These are phyloP conservation scores for Biston stratarius DNA, from an alignment of 2,888 invertebrate genomes.

Conservation along the genomic window DNA sequence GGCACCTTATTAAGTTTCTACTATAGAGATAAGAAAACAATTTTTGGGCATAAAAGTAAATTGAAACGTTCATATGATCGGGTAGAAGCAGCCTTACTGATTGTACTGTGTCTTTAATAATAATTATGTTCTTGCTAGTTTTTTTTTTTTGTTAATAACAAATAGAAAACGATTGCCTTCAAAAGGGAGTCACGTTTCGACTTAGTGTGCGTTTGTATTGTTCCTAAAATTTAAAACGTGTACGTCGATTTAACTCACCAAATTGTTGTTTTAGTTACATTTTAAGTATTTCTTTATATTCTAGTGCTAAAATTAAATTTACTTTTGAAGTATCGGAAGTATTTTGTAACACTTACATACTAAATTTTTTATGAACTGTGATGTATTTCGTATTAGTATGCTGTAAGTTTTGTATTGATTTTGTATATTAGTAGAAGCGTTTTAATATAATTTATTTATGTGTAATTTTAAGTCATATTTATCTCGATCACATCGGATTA, in stretches of 20 bases:
- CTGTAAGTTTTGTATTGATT: slow-evolving; percentile 83
- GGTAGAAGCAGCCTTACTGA: slow-evolving; percentile 15
- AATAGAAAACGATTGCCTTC: slow-evolving; percentile 56
- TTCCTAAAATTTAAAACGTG: slow-evolving; percentile 77
- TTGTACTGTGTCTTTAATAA: slow-evolving; percentile 32
- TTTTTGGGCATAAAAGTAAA: too few relatives aligned
- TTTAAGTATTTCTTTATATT: slow-evolving; percentile 67
- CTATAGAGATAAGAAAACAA: too few relatives aligned
- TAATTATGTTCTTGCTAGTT: slow-evolving; percentile 41
- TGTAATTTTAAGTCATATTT: slow-evolving; percentile 71
- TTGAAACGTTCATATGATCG: not conserved
- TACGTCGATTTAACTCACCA: slow-evolving; percentile 78
- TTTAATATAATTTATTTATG: slow-evolving; percentile 85
- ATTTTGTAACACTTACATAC: slow-evolving; percentile 69
- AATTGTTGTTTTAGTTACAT: slow-evolving; percentile 74
- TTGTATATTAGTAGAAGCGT: slow-evolving; percentile 85
- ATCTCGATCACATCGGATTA: slow-evolving; percentile 56
- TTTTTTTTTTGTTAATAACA: slow-evolving; percentile 32
- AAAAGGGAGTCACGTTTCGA: slow-evolving; percentile 62
- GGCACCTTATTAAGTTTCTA: too few relatives aligned
- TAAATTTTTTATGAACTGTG: slow-evolving; percentile 86
- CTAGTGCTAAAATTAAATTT: slow-evolving; percentile 64
- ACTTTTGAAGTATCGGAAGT: slow-evolving; percentile 74
- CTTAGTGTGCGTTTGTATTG: slow-evolving; percentile 66
- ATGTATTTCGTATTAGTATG: slow-evolving; percentile 85